A percentile compares a stretch with the other conserved stretches of the same genome.
phyloP scores from a whole-genome alignment of 2,797 vertebrate species.

The Fistularia tabacaria region DNA sequence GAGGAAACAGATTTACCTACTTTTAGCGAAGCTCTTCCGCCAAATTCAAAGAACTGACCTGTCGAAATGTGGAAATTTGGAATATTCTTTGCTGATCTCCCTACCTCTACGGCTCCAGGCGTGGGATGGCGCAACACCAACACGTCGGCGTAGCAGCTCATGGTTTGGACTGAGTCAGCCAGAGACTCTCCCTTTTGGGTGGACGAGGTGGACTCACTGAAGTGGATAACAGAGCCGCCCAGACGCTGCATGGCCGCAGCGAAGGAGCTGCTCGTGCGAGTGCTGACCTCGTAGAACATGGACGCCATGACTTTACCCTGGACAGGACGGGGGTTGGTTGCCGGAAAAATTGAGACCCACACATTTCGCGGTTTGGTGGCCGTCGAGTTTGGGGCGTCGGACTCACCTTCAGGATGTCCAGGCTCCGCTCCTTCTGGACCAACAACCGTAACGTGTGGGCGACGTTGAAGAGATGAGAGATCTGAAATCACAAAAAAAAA shows the following conservation, averaged over 20 bases:
- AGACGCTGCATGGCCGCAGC: conserved; percentile 91
- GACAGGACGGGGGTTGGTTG: rapidly evolving
- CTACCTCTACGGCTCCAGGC: conserved; percentile 90
- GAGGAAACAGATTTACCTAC: no score
- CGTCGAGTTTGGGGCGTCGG: background rate
- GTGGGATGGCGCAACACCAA: conserved; percentile 91
- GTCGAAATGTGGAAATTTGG: background rate
- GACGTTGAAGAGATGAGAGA: conserved; percentile 94
- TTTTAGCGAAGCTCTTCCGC: no score
- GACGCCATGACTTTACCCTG: conserved; percentile 96
- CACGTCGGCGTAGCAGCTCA: conserved; percentile 92
- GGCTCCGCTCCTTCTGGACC: conserved; percentile 91
- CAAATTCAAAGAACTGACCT: no score
- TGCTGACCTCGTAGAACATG: conserved; percentile 98
- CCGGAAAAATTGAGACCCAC: no score
- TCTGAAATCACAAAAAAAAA: conserved; percentile 64
- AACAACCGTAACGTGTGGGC: conserved; percentile 88
- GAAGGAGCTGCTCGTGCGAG: conserved; percentile 93
- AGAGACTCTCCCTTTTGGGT: conserved; percentile 93
- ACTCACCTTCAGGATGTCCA: conserved; percentile 92
- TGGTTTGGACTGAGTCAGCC: conserved; percentile 91
- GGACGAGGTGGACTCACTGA: conserved; percentile 89
- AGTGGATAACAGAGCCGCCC: conserved; percentile 88
- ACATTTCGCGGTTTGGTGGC: no score
- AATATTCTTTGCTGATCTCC: conserved; percentile 15